A percentile compares a stretch with the other conserved stretches of the same genome.
These are phyloP conservation scores for Rhabdomys dilectus DNA, from an alignment of 2,113 vertebrate genomes.

Conservation along the genomic window DNA sequence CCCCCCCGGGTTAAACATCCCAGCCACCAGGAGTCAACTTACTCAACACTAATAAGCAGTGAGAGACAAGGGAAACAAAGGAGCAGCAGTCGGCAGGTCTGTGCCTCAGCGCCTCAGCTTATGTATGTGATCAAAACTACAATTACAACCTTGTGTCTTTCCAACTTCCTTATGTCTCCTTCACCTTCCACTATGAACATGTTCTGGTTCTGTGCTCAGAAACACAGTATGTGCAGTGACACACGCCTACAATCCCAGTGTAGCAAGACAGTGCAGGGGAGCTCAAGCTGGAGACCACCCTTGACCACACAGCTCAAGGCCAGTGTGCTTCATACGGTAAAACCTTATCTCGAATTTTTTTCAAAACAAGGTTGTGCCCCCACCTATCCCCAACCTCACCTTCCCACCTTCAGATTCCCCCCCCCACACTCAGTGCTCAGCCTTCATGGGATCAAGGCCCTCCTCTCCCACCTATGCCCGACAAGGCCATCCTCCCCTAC, in stretches of 20 bases:
- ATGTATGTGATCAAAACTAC: background rate
- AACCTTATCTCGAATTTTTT: background rate
- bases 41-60: fast-evolving
- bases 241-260: too few relatives aligned
- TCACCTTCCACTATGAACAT: fast-evolving
- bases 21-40: background rate
- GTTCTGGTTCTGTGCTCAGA: background rate
- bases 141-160: fast-evolving
- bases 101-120: background rate
- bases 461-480: too few relatives aligned
- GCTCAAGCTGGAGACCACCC: background rate
- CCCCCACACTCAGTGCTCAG: too few relatives aligned
- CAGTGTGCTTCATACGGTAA: background rate
- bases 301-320: background rate
- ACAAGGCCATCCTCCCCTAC: too few relatives aligned
- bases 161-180: too few relatives aligned
- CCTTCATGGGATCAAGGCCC: too few relatives aligned
- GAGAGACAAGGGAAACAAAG: fast-evolving
- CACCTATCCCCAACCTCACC: too few relatives aligned
- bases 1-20: fast-evolving
- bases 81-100: background rate
- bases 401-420: too few relatives aligned
- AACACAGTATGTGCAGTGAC: too few relatives aligned
- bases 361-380: background rate
- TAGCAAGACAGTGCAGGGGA: background rate